These are phyloP conservation scores for Oreonectes daqikongensis DNA, from an alignment of 2,797 vertebrate genomes.

Conservation along the genomic window DNA sequence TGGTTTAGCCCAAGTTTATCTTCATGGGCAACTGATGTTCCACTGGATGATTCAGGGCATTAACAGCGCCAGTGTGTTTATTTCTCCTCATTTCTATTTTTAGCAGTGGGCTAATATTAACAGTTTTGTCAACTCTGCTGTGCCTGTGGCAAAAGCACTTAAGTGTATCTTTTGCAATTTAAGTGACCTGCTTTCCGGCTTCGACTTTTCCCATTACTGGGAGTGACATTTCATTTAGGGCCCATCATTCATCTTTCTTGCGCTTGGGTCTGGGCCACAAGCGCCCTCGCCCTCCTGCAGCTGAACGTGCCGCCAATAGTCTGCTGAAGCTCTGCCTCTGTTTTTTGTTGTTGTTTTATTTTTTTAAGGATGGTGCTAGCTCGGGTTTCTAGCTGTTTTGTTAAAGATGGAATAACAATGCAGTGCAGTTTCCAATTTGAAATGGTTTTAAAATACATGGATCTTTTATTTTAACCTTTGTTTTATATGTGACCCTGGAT, in stretches of 20 bases:
- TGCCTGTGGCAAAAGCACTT: slow-evolving; percentile 71
- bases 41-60: slow-evolving; percentile 36
- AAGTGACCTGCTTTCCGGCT: slow-evolving; percentile 76
- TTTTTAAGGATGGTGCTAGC: neutral
- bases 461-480: too few species aligned
- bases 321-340: neutral
- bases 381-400: neutral
- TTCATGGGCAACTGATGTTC: slow-evolving; percentile 10
- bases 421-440: neutral
- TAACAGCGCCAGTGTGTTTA: slow-evolving; percentile 34
- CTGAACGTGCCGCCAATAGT: neutral
- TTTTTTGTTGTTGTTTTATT: neutral
- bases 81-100: slow-evolving; percentile 60
- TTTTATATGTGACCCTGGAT: too few species aligned
- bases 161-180: slow-evolving; percentile 79
- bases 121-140: slow-evolving; percentile 70
- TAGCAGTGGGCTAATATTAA: slow-evolving; percentile 72
- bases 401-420: neutral
- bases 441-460: too few species aligned
- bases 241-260: slow-evolving; percentile 74
- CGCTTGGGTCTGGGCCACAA: slow-evolving; percentile 50
- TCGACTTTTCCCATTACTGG: slow-evolving; percentile 75
- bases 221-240: slow-evolving; percentile 80
- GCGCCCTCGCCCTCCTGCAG: slow-evolving; percentile 35
- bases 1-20: neutral